These are phyloP conservation scores for Lepus timidus DNA, from an alignment of 2,113 vertebrate species.

Conservation along the genomic window DNA sequence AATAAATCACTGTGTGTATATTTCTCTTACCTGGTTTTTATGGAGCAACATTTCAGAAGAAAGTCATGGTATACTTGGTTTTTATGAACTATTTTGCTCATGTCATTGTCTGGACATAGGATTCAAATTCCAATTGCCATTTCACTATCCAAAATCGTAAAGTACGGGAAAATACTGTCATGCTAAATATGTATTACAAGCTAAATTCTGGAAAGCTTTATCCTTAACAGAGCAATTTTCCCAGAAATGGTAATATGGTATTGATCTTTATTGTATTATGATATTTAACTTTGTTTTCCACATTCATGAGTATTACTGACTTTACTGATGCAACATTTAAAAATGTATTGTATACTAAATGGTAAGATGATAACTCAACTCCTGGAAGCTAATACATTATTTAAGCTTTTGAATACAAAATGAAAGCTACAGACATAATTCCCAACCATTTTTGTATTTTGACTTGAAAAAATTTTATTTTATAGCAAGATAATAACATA, in stretches of 20 bases:
- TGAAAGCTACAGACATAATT: not conserved
- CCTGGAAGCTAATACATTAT: not conserved
- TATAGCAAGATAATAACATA: not conserved
- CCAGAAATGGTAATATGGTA: slow-evolving; percentile 57
- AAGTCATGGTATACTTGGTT: not conserved
- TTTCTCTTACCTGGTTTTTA: not conserved
- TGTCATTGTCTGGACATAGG: not conserved
- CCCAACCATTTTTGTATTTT: not conserved
- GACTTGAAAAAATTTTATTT: slow-evolving; percentile 24
- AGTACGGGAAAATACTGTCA: not conserved
- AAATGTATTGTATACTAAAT: slow-evolving; percentile 3
- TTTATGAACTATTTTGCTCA: not conserved
- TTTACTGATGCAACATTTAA: not conserved
- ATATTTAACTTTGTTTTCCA: slow-evolving; percentile 31
- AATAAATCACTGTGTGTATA: not conserved
- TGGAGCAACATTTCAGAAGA: not conserved
- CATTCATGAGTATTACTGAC: not conserved
- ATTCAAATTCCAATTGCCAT: not conserved
- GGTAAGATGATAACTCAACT: not conserved
- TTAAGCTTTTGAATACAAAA: slow-evolving; percentile 1
- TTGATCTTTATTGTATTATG: slow-evolving; percentile 50
- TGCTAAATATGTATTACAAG: slow-evolving; percentile 18
- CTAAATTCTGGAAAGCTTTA: slow-evolving; percentile 37
- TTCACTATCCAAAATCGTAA: not conserved
- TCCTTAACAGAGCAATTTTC: not conserved